phyloP scores from a whole-genome alignment of 2,113 vertebrate genomes.

The Salminus brasiliensis region DNA sequence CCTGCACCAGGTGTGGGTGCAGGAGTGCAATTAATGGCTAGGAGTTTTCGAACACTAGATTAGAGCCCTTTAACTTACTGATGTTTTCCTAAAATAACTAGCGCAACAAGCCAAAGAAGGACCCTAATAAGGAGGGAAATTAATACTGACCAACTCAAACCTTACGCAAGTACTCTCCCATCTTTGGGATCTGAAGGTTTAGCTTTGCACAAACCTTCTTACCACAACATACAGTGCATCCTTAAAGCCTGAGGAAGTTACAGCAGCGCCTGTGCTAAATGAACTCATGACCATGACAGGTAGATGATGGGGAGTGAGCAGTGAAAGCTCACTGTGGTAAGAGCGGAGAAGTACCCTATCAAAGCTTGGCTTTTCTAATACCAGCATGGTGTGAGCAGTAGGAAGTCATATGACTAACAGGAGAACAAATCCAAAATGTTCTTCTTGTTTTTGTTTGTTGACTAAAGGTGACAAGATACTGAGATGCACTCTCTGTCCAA shows the following conservation, averaged over 20 bases:
- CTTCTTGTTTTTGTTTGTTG: not conserved
- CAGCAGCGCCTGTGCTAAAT: too few relatives aligned
- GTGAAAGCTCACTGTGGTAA: not conserved
- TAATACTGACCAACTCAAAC: too few relatives aligned
- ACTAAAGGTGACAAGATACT: not conserved
- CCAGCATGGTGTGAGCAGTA: not conserved
- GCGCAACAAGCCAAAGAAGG: not conserved
- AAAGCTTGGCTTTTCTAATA: not conserved
- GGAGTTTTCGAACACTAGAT: not conserved
- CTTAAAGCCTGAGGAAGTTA: too few relatives aligned
- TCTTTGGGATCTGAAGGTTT: too few relatives aligned
- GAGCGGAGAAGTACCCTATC: not conserved
- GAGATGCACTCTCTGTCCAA: not conserved
- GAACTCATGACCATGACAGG: too few relatives aligned
- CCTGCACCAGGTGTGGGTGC: not conserved
- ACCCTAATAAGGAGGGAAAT: not conserved
- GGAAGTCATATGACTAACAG: not conserved
- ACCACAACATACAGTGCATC: too few relatives aligned
- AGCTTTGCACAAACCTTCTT: too few relatives aligned
- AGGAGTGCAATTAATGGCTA: not conserved
- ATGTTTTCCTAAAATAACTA: not conserved
- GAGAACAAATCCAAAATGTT: not conserved
- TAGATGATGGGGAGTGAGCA: too few relatives aligned
- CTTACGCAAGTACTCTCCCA: too few relatives aligned
- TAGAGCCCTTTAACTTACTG: not conserved